Evolutionary conservation across 2,797 vertebrate species (phyloP).

Genomic region (Octomys mimax): DNA sequence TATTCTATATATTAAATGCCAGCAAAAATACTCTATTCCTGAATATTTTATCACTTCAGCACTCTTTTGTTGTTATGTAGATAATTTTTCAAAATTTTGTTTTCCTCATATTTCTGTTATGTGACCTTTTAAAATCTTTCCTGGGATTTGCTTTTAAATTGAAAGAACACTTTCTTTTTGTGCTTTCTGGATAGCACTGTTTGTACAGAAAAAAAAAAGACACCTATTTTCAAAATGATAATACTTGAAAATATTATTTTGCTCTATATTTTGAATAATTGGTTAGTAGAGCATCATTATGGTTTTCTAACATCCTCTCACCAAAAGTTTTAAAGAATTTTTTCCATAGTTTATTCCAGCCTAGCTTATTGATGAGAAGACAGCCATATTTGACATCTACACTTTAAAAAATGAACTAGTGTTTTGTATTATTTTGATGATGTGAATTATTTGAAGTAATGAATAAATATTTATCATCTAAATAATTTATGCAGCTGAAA

Average conservation of each 20-base stretch:
- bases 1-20: background rate
- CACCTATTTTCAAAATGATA: background rate
- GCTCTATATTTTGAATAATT: background rate
- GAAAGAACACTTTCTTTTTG: background rate
- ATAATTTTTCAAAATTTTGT: background rate
- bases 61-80: background rate
- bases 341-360: background rate
- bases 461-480: background rate
- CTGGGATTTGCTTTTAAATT: slow-evolving; percentile 1
- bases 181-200: background rate
- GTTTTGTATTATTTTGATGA: background rate
- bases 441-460: slow-evolving; percentile 3
- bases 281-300: background rate
- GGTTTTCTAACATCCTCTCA: background rate
- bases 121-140: background rate
- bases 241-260: background rate
- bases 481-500: background rate
- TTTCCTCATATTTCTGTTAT: background rate
- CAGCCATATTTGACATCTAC: background rate
- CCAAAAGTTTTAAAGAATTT: background rate
- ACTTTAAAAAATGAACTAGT: background rate
- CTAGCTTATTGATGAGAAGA: background rate
- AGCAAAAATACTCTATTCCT: background rate
- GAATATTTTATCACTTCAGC: background rate
- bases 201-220: background rate